Conservation (phyloP, 2,113 vertebrate species). For the Pachycephala philippinensis region DNA sequence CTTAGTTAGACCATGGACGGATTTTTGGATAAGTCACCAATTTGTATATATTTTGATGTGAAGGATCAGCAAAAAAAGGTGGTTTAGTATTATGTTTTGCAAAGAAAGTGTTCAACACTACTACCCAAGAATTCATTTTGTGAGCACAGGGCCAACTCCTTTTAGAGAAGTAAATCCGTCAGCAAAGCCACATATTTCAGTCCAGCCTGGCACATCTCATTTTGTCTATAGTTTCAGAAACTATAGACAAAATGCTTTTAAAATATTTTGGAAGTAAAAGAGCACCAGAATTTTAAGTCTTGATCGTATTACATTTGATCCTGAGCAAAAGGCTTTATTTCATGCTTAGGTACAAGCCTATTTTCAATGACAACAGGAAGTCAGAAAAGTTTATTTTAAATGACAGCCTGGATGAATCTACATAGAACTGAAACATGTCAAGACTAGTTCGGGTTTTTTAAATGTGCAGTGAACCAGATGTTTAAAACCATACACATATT, state of each 20-base stretch:
- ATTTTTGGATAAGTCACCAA: neutral
- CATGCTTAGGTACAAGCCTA: neutral
- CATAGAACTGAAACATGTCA: neutral
- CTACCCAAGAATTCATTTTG: neutral
- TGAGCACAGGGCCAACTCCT: neutral
- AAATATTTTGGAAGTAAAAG: neutral
- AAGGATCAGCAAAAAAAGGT: neutral
- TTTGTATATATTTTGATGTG: neutral
- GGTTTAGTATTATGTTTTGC: neutral
- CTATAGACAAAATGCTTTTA: neutral
- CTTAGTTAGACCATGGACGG: neutral
- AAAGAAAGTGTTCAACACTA: neutral
- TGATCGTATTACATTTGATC: neutral
- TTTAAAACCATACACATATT: neutral
- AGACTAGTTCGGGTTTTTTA: neutral
- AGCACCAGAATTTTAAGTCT: neutral
- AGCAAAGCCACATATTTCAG: neutral
- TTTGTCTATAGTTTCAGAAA: neutral
- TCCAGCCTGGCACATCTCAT: neutral
- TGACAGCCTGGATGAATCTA: neutral
- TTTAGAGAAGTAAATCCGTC: neutral
- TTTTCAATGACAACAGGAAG: neutral
- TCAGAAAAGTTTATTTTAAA: neutral
- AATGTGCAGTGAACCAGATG: neutral
- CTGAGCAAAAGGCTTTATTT: neutral